Conservation (phyloP, 2,888 invertebrate species). For the Cephus rjabovi region DNA sequence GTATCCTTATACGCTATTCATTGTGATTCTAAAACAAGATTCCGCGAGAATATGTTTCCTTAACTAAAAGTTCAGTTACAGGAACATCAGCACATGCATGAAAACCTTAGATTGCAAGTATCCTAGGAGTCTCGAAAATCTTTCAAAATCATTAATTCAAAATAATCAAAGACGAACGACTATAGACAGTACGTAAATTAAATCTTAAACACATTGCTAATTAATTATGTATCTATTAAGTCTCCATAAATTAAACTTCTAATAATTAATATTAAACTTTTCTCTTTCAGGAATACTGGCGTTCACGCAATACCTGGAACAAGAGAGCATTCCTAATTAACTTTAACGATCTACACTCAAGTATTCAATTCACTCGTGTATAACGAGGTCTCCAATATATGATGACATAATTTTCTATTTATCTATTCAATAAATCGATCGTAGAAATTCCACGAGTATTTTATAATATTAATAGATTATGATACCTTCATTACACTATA, state of each 20-base stretch:
- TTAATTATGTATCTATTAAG: neutral
- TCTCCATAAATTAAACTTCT: neutral
- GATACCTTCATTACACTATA: neutral
- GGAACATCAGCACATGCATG: conserved; percentile 27
- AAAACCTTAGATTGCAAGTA: conserved; percentile 44
- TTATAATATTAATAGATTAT: neutral
- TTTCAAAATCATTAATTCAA: conserved; percentile 41
- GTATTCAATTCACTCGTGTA: neutral
- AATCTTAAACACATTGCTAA: neutral
- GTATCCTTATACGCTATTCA: conserved; percentile 41
- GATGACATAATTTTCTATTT: neutral
- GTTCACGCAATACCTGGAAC: conserved; percentile 48
- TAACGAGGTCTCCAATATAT: neutral
- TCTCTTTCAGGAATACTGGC: conserved; percentile 45
- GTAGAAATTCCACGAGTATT: neutral
- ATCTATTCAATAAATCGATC: neutral
- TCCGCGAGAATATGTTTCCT: conserved; percentile 7
- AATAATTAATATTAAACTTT: conserved; percentile 3
- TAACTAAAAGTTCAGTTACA: conserved; percentile 23
- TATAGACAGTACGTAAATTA: conserved; percentile 44
- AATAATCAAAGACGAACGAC: conserved; percentile 29
- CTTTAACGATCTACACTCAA: neutral
- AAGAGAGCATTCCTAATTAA: neutral
- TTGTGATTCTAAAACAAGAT: neutral
- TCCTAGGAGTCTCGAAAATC: conserved; percentile 38